These are phyloP conservation scores for Channallabes apus DNA, from an alignment of 2,797 vertebrate genomes.

Conservation along the genomic window DNA sequence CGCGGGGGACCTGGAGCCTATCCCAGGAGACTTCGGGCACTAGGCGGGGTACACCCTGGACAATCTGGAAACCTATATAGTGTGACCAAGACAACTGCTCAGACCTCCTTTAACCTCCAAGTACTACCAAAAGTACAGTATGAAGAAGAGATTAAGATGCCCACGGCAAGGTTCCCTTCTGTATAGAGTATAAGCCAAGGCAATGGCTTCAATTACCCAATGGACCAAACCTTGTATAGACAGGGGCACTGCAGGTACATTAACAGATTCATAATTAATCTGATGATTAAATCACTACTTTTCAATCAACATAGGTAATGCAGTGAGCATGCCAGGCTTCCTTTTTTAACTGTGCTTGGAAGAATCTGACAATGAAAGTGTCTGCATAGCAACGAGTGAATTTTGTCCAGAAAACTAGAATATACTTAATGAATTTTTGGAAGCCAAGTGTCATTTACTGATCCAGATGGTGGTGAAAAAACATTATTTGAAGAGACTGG, in stretches of 20 bases:
- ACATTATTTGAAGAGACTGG: background rate
- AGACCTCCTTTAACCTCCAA: background rate
- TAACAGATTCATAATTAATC: background rate
- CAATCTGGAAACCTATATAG: background rate
- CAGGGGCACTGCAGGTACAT: background rate
- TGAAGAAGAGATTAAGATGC: background rate
- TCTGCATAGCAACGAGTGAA: background rate
- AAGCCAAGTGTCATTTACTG: constrained; percentile 12
- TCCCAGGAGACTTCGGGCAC: too few relatives aligned
- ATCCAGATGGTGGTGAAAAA: constrained; percentile 32
- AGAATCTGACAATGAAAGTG: background rate
- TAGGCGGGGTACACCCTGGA: too few relatives aligned
- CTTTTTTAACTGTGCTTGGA: background rate
- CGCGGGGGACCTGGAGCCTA: too few relatives aligned
- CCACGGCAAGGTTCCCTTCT: background rate
- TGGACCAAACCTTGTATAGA: background rate
- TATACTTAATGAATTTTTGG: constrained; percentile 8
- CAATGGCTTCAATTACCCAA: background rate
- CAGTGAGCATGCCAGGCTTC: background rate
- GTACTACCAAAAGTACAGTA: background rate
- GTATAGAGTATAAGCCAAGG: background rate
- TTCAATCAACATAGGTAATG: background rate
- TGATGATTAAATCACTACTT: background rate
- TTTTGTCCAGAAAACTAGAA: background rate
- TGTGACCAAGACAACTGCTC: background rate